Evolutionary conservation across 2,113 vertebrate genomes (phyloP), one percentile per base, ranked within the genome.

Genomic region (Chaetodon auriga): DNA sequence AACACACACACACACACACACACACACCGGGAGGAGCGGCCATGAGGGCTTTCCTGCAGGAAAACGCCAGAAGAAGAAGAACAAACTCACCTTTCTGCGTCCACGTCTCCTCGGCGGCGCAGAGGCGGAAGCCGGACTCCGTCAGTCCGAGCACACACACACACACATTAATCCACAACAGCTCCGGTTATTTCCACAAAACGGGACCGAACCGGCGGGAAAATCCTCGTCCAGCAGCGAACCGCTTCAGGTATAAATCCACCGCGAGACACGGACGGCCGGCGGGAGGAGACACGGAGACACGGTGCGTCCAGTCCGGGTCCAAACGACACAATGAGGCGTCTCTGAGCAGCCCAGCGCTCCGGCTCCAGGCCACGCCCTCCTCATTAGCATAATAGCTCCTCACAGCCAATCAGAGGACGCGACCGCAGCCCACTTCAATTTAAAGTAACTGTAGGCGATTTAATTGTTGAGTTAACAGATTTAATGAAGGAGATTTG

Each of bases 261-360:
- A 87, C 10, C 45, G 60, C 54, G 72, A 53, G 23, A 68, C 41
- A n/a, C 1, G 0, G 45, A 14, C 11, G 2, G 25, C 7, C 4
- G 5, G 21, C 6, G 5, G 2, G 25, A 21, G 2, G 18, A 16
- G 23, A 18, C 36, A 11, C 38, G 38, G 71, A 5, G 30, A 23
- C 5, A 8, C 41, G 25, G 38, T 2, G 45, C 6, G 35, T 35
- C 61, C 54, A 6, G 46, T 68, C 58, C 69, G 38, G 73, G 61
- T 85, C 83, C 72, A 64, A 19, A 53, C 54, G 25, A 81, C 87
- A 89, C 87, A 92, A 88, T 92, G 85, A 89, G 71, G 63, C 7
- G 61, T 0, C 68, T 49, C 74, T 25, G 11, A 13, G 68, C 58
- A 43, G 75, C 61, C 2, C 51, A 21, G 78, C 41, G n/a, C 68